Conservation (phyloP, 1,140 invertebrate genomes). For the Zaprionus davidi region DNA sequence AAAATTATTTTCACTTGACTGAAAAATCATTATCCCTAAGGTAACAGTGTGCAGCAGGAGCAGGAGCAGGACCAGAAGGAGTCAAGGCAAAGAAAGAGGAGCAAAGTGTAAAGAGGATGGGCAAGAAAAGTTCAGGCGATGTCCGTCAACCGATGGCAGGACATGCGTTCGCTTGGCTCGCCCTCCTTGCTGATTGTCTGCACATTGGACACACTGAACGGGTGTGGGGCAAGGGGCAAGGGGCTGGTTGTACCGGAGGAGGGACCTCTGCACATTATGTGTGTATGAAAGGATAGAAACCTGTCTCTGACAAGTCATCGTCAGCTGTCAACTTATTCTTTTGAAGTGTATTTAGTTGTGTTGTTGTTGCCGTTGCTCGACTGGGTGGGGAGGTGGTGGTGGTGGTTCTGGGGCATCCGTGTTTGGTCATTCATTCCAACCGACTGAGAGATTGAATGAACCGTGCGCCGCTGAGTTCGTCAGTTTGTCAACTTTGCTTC, state of each 20-base stretch:
- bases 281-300: slow-evolving; percentile 80
- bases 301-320: slow-evolving; percentile 84
- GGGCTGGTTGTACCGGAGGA: background rate
- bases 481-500: slow-evolving; percentile 55
- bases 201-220: slow-evolving; percentile 38
- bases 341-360: slow-evolving; percentile 83
- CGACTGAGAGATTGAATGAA: slow-evolving; percentile 75
- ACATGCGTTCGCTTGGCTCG: slow-evolving; percentile 50
- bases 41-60: slow-evolving; percentile 52
- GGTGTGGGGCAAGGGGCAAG: slow-evolving; percentile 2
- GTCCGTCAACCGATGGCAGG: slow-evolving; percentile 62
- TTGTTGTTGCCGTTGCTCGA: slow-evolving; percentile 44
- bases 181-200: slow-evolving; percentile 39
- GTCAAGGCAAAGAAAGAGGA: slow-evolving; percentile 9
- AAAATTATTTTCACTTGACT: slow-evolving; percentile 83
- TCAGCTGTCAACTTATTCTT: slow-evolving; percentile 84
- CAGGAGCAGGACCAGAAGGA: background rate
- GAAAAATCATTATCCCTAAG: slow-evolving; percentile 83
- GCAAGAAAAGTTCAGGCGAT: slow-evolving; percentile 57
- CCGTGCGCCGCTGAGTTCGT: slow-evolving; percentile 52
- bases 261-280: slow-evolving; percentile 58
- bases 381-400: slow-evolving; percentile 19
- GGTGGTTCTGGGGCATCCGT: slow-evolving; percentile 33
- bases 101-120: slow-evolving; percentile 1
- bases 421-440: slow-evolving; percentile 55